These are phyloP conservation scores for Drosophila equinoxialis DNA, from an alignment of 1,140 invertebrate species.

Conservation along the genomic window DNA sequence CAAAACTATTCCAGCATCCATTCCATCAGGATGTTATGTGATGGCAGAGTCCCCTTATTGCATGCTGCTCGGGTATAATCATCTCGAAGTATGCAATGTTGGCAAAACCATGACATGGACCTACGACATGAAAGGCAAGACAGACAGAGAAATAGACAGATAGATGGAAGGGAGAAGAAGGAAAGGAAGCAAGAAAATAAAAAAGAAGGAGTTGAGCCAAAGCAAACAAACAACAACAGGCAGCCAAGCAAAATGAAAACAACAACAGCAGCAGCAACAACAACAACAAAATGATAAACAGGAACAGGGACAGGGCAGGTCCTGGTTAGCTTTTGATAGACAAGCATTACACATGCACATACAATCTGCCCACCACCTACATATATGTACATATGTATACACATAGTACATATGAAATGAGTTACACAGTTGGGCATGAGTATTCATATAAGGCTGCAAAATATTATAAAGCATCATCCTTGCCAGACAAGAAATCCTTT, in stretches of 20 bases:
- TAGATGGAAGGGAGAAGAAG: neutral
- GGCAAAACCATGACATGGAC: conserved; percentile 42
- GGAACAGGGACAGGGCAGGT: conserved; percentile 20
- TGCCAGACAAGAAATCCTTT: neutral
- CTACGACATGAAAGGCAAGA: neutral
- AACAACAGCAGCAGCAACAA: conserved; percentile 40
- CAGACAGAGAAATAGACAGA: neutral
- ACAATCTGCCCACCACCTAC: neutral
- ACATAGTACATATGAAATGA: neutral
- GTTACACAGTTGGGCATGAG: no score
- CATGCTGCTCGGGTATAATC: conserved; percentile 36
- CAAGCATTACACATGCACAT: conserved; percentile 20
- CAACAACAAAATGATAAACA: conserved; percentile 37
- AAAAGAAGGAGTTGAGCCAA: conserved; percentile 24
- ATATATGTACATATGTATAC: neutral
- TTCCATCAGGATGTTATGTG: conserved; percentile 36
- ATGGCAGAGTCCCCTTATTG: conserved; percentile 13
- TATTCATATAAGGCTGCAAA: neutral
- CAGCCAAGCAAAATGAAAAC: conserved; percentile 58
- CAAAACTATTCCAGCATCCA: conserved; percentile 11
- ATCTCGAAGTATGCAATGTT: conserved; percentile 64
- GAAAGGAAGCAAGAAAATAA: neutral
- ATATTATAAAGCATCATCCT: no score
- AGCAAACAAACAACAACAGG: conserved; percentile 50
- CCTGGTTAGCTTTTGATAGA: conserved; percentile 54